phyloP scores from a whole-genome alignment of 2,888 invertebrate genomes.

The Helobdella robusta region DNA sequence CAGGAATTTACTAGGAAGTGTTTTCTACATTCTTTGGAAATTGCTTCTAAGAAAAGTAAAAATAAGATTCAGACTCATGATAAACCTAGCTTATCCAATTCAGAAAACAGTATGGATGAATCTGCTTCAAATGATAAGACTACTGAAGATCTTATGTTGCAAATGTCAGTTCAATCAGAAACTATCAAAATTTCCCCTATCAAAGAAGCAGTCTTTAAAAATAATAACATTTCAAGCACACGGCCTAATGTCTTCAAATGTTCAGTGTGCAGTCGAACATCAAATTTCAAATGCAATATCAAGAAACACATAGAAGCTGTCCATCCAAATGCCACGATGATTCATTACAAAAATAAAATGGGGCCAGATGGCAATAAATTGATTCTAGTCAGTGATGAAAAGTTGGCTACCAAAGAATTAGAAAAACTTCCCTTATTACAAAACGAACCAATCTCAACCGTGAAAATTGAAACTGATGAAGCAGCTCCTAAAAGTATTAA shows the following conservation, averaged over 20 bases:
- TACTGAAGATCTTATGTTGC: background rate
- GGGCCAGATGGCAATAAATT: too few species aligned
- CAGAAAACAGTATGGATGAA: background rate
- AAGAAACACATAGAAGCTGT: slow-evolving; percentile 70
- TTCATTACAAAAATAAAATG: too few species aligned
- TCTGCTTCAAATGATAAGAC: background rate
- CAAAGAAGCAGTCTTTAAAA: too few species aligned
- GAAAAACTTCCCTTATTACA: too few species aligned
- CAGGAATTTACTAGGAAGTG: slow-evolving; percentile 12
- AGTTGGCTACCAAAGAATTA: too few species aligned
- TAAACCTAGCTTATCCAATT: too few species aligned
- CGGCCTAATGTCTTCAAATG: slow-evolving; percentile 66
- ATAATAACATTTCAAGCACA: too few species aligned
- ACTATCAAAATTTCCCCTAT: background rate
- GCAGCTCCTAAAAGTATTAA: too few species aligned
- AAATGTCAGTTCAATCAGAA: slow-evolving; percentile 13
- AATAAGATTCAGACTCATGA: background rate
- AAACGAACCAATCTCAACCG: too few species aligned
- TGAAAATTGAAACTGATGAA: too few species aligned
- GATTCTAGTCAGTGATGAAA: too few species aligned
- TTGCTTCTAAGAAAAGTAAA: too few species aligned
- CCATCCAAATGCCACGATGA: slow-evolving; percentile 38
- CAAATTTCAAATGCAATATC: slow-evolving; percentile 95
- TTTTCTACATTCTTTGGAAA: background rate
- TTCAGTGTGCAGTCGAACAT: slow-evolving; percentile 80